Base-by-base conservation (phyloP, 2,888 invertebrate species). In the Nephrocerus scutellatus region DNA sequence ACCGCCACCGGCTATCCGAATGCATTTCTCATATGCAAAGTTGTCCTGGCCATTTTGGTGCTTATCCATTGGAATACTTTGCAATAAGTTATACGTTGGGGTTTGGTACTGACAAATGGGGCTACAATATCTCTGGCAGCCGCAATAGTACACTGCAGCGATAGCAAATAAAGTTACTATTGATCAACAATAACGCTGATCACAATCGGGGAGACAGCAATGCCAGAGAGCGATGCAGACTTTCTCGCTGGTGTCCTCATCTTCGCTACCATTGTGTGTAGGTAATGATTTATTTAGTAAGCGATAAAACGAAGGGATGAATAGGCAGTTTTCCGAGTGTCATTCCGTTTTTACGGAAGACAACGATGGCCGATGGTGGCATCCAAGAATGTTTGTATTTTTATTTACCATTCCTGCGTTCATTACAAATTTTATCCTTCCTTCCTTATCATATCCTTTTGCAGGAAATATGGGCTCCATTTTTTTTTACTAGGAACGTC, bases 401-500 rank as follows among this genome's bases (percentile, higher is more conserved):
- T 6, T 36, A n/a, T 14, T 34, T 14, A 6, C 9, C 24, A 23
- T 37, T 13, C 16, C 15, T 18, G 20, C 14, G 55, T 59, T 55
- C 53, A 49, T 54, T 52, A 54, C 57, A 55, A 57, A 55, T 54
- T 56, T 12, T 28, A 10, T 6, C 30, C 8, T 18, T 15, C 13
- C 18, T 18, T 9, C 16, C 8, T 16, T 30, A 14, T 39, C 8
- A 29, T 36, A 13, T 38, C 36, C 20, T 29, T 23, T 36, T 29
- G 25, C 44, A 67, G 68, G 68, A 48, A 68, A 68, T 51, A 68
- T 68, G 41, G 95, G 96, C 46, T 88, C 88, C 43, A 87, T 88
- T 87, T 87, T 88, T 57, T 87, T 90, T 92, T 28, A 95, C 95
- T 65, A 95, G 95, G 92, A 93, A 93, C 65, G 89, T 92, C 20